Conservation (phyloP, 2,113 vertebrate species). For the Clarias macrocephalus region DNA sequence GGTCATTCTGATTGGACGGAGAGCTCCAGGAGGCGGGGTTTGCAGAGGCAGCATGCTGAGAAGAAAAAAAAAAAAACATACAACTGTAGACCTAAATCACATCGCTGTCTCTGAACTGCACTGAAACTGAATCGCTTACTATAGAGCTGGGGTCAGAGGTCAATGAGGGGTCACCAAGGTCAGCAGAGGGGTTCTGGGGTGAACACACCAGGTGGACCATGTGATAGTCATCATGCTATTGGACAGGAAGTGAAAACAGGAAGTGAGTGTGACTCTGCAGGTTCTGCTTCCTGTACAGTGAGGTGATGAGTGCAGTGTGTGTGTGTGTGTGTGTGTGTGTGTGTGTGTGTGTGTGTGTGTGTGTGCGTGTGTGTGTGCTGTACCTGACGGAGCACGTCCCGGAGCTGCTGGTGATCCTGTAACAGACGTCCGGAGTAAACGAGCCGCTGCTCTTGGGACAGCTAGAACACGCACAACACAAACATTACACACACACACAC, state of each 20-base stretch:
- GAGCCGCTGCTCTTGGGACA: constrained; percentile 89
- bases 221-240: constrained; percentile 77
- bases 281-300: neutral
- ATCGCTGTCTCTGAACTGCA: too few relatives aligned
- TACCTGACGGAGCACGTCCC: constrained; percentile 94
- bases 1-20: constrained; percentile 59
- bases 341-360: too few relatives aligned
- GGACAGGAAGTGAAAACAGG: neutral
- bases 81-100: too few relatives aligned
- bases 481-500: neutral
- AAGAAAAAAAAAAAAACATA: neutral
- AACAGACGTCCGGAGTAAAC: constrained; percentile 93
- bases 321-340: too few relatives aligned
- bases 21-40: constrained; percentile 52
- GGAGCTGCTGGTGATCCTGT: constrained; percentile 89
- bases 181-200: constrained; percentile 65
- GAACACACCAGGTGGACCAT: constrained; percentile 77
- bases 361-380: constrained; percentile 15
- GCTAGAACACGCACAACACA: constrained; percentile 70
- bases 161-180: constrained; percentile 21
- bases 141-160: constrained; percentile 44
- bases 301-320: too few relatives aligned
- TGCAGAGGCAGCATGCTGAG: constrained; percentile 59
- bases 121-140: constrained; percentile 59
- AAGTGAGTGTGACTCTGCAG: neutral